Evolutionary conservation across 2,797 vertebrate genomes (phyloP).

Genomic region (Hypotaenidia okinawae): DNA sequence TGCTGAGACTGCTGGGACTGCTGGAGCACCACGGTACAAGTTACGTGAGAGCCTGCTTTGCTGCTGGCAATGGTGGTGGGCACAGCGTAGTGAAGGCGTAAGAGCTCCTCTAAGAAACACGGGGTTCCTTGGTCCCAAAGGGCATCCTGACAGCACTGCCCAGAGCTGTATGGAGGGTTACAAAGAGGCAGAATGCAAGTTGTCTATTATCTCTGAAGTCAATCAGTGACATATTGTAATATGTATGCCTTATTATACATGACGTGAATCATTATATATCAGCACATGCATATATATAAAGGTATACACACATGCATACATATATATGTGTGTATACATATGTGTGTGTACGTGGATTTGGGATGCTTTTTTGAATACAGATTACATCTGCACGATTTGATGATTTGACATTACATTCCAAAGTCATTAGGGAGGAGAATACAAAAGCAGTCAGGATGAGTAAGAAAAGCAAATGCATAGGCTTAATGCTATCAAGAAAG

Average conservation of each 20-base stretch:
- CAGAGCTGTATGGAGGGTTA: rapidly evolving
- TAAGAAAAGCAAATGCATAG: constrained; percentile 3
- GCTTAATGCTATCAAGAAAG: not conserved
- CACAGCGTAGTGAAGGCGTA: not conserved
- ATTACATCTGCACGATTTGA: not conserved
- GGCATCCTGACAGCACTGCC: not conserved
- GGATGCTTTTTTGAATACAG: constrained; percentile 16
- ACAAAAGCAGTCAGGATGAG: constrained; percentile 5
- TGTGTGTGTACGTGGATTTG: not conserved
- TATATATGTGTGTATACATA: not conserved
- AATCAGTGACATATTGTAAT: constrained; percentile 8
- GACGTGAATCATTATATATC: not conserved
- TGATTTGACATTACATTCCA: not conserved
- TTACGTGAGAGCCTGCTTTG: not conserved
- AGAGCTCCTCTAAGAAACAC: not conserved
- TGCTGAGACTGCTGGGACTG: not conserved
- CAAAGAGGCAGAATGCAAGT: not conserved
- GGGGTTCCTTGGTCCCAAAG: not conserved
- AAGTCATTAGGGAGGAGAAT: constrained; percentile 8
- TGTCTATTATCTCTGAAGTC: constrained; percentile 36
- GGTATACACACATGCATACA: no score
- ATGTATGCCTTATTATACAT: not conserved
- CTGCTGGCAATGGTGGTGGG: not conserved
- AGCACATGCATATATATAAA: not conserved
- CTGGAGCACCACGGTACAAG: rapidly evolving